phyloP scores from a whole-genome alignment of 1,140 invertebrate genomes.

The Magallana ariakensis region DNA sequence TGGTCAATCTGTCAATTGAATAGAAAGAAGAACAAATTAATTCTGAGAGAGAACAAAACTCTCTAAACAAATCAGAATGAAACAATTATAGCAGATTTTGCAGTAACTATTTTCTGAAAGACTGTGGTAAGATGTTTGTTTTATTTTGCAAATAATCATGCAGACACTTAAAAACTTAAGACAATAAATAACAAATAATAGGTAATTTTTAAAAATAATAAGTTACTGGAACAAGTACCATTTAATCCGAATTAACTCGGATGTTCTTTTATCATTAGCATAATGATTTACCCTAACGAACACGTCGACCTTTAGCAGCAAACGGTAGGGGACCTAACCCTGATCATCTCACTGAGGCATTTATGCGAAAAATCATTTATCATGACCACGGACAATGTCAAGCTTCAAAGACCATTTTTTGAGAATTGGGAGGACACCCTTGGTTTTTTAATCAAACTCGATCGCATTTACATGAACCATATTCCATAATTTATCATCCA shows the following conservation, averaged over 20 bases:
- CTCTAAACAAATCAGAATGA: not conserved
- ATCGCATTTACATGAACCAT: constrained; percentile 14
- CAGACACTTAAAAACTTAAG: too few species aligned
- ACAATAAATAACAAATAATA: too few species aligned
- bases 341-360: not conserved
- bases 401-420: not conserved
- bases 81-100: too few species aligned
- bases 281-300: too few species aligned
- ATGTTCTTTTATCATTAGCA: too few species aligned
- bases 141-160: too few species aligned
- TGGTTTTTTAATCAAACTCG: constrained; percentile 1
- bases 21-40: constrained; percentile 22
- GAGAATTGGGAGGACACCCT: not conserved
- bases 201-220: too few species aligned
- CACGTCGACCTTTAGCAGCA: too few species aligned
- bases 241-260: too few species aligned
- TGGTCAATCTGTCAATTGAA: constrained; percentile 7
- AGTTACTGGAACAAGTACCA: too few species aligned
- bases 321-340: not conserved
- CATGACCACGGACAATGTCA: constrained; percentile 1
- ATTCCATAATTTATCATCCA: constrained; percentile 10
- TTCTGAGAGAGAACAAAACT: not conserved
- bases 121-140: too few species aligned
- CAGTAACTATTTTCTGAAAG: too few species aligned
- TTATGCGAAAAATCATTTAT: constrained; percentile 4